Evolutionary conservation across 2,888 invertebrate genomes (phyloP), one percentile per base, ranked within the genome.

Genomic region (Dascillus cervinus): DNA sequence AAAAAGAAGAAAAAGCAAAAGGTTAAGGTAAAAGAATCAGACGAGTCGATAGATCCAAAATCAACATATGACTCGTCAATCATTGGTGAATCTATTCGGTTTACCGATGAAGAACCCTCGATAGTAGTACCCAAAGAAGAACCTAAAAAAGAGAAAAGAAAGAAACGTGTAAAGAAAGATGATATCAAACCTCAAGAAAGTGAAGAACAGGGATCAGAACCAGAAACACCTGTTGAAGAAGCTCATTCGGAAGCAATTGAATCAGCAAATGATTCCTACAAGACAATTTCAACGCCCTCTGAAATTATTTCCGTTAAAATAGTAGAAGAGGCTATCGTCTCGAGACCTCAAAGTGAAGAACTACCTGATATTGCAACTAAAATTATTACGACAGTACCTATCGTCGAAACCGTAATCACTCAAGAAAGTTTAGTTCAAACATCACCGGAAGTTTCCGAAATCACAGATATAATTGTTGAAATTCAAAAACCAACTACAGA

Each of bases 231-330:
- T n/a, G 9, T 50, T 5, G 39, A 35, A 17, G 43, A 62, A 51
- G 72, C 73, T 50, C 50, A 67, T 37, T 56, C 65, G 45, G 67
- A 70, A 50, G 65, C 61, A 50, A 64, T 76, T 2, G 15, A 47
- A 13, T 75, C 74, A 2, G 67, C 67, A 37, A 71, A 73, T 39
- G 77, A 75, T 47, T 74, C 76, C 3, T 75, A 71, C 41, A 72
- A 67, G 45, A 73, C 73, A 3, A 64, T 77, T 33, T 75, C 75
- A 37, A 73, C 75, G 46, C 65, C 63, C 26, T 72, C 75, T 5
- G 73, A 75, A 31, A 68, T 72, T 2, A 68, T 67, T 11, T 71
- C 74, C 3, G 76, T 80, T 0, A 81, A 79, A 65, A 67, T 82
- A 14, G 58, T 82, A 6, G 79, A 82, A 64, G 79, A 82, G 65